Base-by-base conservation (phyloP, 2,888 invertebrate genomes). In the Augiades crinisus region DNA sequence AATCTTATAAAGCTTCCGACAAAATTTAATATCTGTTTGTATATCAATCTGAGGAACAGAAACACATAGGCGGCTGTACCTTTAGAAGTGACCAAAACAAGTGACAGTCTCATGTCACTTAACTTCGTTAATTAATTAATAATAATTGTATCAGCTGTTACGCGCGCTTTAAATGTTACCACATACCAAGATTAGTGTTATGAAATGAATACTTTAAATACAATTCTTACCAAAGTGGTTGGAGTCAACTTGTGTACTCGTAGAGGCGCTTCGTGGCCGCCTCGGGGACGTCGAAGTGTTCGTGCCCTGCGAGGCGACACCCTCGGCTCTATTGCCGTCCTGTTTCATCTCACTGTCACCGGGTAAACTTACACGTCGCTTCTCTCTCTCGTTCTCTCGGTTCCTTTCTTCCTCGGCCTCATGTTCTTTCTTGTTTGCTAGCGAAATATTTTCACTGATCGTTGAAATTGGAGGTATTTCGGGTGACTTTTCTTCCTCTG, bases 171-270 rank as follows among this genome's bases (percentile, higher is more conserved):
- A n/a, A n/a, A n/a, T n/a, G n/a, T n/a, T n/a, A n/a, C n/a, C n/a
- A n/a, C n/a, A n/a, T n/a, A n/a, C n/a, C n/a, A n/a, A n/a, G n/a
- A n/a, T n/a, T n/a, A n/a, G n/a, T n/a, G n/a, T n/a, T 5, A 10
- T 31, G 14, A 1, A 33, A 10, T 14, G 6, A 34, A 17, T n/a
- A 5, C 1, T 6, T 34, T n/a, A 3, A n/a, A 8, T 33, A 6
- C 3, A 3, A 36, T 19, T 46, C 91, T 91, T 87, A 96, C 96
- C 95, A 70, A 96, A 96, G 85, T 95, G 94, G 90, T 94, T 94
- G 38, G 94, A 94, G 80, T 96, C 96, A 64, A 95, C 95, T 91
- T 96, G 96, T 5, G 95, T 95, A 61, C 94, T 94, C 37, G 95
- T 94, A 27, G 95, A 94, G 60, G 95, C 93, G 84, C 94, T 95